A percentile compares a stretch with the other conserved stretches of the same genome.
These are phyloP conservation scores for Spheniscus humboldti DNA, from an alignment of 2,797 vertebrate genomes.

Conservation along the genomic window DNA sequence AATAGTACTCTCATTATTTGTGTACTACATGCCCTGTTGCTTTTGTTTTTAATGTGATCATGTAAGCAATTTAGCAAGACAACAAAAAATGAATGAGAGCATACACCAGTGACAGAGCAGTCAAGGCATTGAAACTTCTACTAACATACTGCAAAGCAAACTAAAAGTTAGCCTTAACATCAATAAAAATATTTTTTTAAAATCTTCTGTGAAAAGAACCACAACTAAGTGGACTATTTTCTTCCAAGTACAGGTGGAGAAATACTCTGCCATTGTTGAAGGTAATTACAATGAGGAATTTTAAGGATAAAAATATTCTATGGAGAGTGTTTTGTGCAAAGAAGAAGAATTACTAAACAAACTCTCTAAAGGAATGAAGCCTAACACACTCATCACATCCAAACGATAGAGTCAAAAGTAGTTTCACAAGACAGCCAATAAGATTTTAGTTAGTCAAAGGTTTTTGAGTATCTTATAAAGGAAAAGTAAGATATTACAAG, in stretches of 20 bases:
- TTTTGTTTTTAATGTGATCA: conserved; percentile 9
- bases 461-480: background rate
- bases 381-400: background rate
- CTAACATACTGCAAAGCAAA: background rate
- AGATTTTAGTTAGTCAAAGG: background rate
- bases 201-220: background rate
- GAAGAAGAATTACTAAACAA: background rate
- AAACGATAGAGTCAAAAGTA: background rate
- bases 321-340: background rate
- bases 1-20: background rate
- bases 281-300: background rate
- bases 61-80: background rate
- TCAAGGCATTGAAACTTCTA: background rate
- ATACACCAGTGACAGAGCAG: background rate
- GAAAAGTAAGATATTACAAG: background rate
- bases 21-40: conserved; percentile 5
- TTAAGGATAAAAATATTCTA: background rate
- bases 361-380: background rate
- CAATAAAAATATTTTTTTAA: background rate
- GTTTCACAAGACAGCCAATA: background rate
- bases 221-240: background rate
- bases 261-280: background rate
- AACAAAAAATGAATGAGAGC: background rate
- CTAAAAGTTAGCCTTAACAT: background rate
- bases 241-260: background rate